Base-by-base conservation (phyloP, 2,888 invertebrate genomes). In the Keiferia lycopersicella region DNA sequence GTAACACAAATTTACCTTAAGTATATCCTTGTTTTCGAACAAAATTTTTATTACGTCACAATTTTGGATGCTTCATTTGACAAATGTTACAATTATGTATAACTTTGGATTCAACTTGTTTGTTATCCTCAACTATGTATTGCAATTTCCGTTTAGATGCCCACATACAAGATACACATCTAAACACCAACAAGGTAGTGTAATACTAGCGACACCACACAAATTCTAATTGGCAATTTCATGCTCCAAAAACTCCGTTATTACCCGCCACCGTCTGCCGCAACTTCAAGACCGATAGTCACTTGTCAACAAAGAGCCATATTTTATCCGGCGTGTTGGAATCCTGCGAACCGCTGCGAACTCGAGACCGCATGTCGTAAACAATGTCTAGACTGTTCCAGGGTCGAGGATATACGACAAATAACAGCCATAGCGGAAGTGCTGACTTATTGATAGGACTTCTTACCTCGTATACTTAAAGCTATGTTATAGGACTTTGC, bases 341-440 rank as follows among this genome's bases (percentile, higher is more conserved):
- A 34, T 16, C 48, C 18, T 18, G 20, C 18, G 18, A 16, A 39
- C 26, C 2, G 26, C 26, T 2, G 6, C 22, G 53, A 62, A 62
- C 38, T 62, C 53, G 20, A 51, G 53, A 62, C 62, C 53, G 22
- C 51, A 53, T 34, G 26, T 18, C 34, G 61, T 50, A 50, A 61
- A 61, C 61, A 61, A 61, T 61, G 34, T 61, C 61, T 61, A 61
- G 61, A 50, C 50, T 50, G 61, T 41, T 60, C 60, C n/a, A 60
- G 50, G 50, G 48, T 30, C 26, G 16, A 16, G 18, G 7, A 50
- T 48, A 61, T 39, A 50, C 61, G 61, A 61, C 26, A 45, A 45
- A 60, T 60, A 38, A 60, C 56, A 56, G 51, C 56, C 30, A 56
- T 56, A 56, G 8, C 18, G 56, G 56, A 56, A 56, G 56, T 51